These are phyloP conservation scores for Pedicia rivosa DNA, from an alignment of 2,888 invertebrate species.

Conservation along the genomic window DNA sequence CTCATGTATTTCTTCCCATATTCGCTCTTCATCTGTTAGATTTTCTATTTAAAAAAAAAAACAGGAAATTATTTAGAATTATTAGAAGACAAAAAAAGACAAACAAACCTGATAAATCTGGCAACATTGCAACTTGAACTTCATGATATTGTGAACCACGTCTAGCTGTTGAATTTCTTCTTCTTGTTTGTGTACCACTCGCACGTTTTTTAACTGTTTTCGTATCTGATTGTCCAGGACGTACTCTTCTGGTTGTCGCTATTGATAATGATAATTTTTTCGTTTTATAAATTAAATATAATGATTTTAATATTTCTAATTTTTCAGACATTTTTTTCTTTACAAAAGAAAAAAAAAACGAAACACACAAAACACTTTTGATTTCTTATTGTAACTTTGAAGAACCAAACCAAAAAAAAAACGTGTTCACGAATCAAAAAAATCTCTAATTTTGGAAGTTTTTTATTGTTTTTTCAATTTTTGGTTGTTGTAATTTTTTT, in stretches of 20 bases:
- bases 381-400: too few relatives aligned
- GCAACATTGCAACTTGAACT: conserved; percentile 61
- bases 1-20: conserved; percentile 75
- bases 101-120: conserved; percentile 52
- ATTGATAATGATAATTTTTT: too few relatives aligned
- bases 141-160: conserved; percentile 37
- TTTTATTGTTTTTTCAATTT: too few relatives aligned
- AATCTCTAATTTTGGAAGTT: too few relatives aligned
- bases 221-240: conserved; percentile 41
- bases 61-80: conserved; percentile 1
- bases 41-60: conserved; percentile 8
- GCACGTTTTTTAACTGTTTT: conserved; percentile 46
- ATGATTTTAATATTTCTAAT: too few relatives aligned
- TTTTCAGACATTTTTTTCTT: conserved; percentile 1
- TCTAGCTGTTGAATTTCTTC: conserved; percentile 35
- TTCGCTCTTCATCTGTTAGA: conserved; percentile 63
- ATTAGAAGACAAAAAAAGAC: not conserved
- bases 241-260: conserved; percentile 46
- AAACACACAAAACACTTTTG: too few relatives aligned
- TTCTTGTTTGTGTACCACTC: conserved; percentile 35
- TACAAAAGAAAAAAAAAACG: not conserved
- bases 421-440: too few relatives aligned
- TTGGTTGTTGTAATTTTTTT: too few relatives aligned
- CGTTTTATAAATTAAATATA: too few relatives aligned
- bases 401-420: too few relatives aligned